phyloP scores from a whole-genome alignment of 2,113 vertebrate genomes.

The Setophaga coronata region DNA sequence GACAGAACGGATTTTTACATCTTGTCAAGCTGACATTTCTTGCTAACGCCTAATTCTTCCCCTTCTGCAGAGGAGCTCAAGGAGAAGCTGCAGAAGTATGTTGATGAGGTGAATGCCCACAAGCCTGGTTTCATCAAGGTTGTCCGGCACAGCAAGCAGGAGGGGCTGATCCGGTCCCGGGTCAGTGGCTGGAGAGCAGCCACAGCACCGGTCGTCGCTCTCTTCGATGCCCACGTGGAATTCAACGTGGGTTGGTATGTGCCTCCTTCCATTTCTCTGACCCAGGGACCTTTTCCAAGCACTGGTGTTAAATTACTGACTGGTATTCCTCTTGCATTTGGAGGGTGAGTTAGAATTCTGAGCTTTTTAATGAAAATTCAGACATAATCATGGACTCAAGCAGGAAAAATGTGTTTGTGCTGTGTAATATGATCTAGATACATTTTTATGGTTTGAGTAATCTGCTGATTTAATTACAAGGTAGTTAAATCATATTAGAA shows the following conservation, averaged over 20 bases:
- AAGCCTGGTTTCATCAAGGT: slow-evolving; percentile 92
- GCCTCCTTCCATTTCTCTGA: neutral
- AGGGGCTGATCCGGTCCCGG: slow-evolving; percentile 93
- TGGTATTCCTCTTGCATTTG: neutral
- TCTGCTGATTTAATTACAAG: neutral
- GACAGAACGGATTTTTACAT: neutral
- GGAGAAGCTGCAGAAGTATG: slow-evolving; percentile 88
- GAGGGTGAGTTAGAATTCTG: neutral
- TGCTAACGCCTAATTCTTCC: neutral
- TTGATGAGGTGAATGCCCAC: slow-evolving; percentile 85
- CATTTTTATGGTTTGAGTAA: neutral
- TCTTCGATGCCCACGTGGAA: slow-evolving; percentile 97
- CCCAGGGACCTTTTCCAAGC: neutral
- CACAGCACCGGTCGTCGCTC: slow-evolving; percentile 90
- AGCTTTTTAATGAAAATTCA: neutral
- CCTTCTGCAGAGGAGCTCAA: slow-evolving; percentile 87
- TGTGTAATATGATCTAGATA: neutral
- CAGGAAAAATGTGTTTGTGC: neutral
- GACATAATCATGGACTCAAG: neutral
- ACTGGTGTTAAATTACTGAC: neutral
- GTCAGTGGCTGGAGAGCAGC: slow-evolving; percentile 95
- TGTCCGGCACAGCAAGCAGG: slow-evolving; percentile 90
- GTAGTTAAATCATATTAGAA: neutral
- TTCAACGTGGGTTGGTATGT: slow-evolving; percentile 94
- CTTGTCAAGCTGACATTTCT: neutral